Evolutionary conservation across 2,888 invertebrate species (phyloP), one percentile per base, ranked within the genome.

Genomic region (Melieria picta): DNA sequence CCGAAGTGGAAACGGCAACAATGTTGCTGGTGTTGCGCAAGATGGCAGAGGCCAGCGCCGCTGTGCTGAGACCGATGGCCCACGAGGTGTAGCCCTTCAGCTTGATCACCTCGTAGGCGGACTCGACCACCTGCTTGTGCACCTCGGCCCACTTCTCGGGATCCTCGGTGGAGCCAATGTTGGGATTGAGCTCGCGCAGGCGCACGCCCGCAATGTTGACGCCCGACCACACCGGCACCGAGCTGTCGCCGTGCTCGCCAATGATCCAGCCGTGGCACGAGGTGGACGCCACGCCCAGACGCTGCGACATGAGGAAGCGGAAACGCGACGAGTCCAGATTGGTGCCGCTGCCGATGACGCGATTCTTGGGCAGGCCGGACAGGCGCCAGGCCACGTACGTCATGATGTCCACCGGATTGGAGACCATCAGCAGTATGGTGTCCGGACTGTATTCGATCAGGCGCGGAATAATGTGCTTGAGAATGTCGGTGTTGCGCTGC

Each of bases 371-470:
- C 78, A 97, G 88, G 7, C 96, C 96, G 76, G 96, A 96, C 69
- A 98, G 85, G 87, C 95, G 96, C 97, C 97, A 98, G n/a, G 97
- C 93, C 10, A 97, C 95, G 85, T 95, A 97, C 0, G 97, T 96
- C 81, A 98, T 88, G 74, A 97, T 93, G 84, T 98, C 97, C 46
- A 96, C 96, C 0, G 97, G 97, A 86, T 97, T 97, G 78, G 95
- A 94, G 6, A 97, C 96, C 81, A 97, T 92, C 74, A 97, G 81
- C 46, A 98, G 87, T 70, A 96, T 91, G 10, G 95, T 92, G 79
- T 97, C 91, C 0, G 97, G 97, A 74, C 95, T 96, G 88, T 96
- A 89, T 77, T 86, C 82, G 13, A 87, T 81, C 78, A 87, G 72
- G 71, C 88, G 88, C n/a, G 97, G 97, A 76, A 97, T 92, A 80